Conservation (phyloP, 2,113 vertebrate genomes). For the Psettodes erumei region DNA sequence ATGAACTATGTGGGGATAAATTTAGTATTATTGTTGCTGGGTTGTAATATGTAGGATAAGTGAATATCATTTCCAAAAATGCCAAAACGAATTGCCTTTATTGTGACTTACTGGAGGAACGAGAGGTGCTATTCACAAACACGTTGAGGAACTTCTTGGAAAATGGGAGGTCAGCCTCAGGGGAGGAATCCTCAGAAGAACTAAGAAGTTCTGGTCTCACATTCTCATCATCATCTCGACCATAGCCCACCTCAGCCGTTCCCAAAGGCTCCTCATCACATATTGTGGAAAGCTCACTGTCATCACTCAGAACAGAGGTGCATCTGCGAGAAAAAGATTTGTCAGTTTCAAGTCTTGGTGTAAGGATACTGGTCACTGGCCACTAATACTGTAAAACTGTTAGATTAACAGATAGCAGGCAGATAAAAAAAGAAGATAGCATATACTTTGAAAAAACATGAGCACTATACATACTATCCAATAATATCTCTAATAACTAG, state of each 20-base stretch:
- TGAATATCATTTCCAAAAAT: too few relatives aligned
- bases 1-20: background rate
- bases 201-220: slow-evolving; percentile 78
- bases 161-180: slow-evolving; percentile 94
- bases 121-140: slow-evolving; percentile 96
- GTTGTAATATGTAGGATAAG: background rate
- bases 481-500: background rate
- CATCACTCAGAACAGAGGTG: slow-evolving; percentile 90
- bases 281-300: slow-evolving; percentile 88
- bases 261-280: slow-evolving; percentile 86
- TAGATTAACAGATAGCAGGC: background rate
- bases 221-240: slow-evolving; percentile 52
- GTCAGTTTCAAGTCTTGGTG: background rate
- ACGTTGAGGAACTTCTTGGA: slow-evolving; percentile 99
- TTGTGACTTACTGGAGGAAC: slow-evolving; percentile 93
- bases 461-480: background rate
- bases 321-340: slow-evolving; percentile 74
- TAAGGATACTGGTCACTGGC: background rate
- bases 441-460: background rate
- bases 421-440: background rate
- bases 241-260: slow-evolving; percentile 73
- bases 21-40: slow-evolving; percentile 17
- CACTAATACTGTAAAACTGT: background rate
- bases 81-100: background rate
- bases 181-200: slow-evolving; percentile 91